Evolutionary conservation across 2,797 vertebrate species (phyloP), one percentile per base, ranked within the genome.

Genomic region (Rallus crepitans): DNA sequence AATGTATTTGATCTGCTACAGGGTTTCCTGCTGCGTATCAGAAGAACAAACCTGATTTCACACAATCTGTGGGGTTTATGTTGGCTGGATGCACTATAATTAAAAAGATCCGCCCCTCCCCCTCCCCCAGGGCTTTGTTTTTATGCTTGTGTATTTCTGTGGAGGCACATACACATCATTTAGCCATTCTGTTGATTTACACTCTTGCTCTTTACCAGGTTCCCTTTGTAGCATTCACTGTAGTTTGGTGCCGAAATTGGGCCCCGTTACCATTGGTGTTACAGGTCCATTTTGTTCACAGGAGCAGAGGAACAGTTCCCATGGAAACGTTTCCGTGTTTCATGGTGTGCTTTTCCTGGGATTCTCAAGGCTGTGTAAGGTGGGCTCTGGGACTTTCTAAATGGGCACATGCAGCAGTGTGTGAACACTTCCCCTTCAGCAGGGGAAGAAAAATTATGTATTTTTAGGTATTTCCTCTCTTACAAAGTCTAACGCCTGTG

Each of bases 1-100:
- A 86, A 96, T n/a, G 5, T 25, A 60, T 94, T 87, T 97, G 95
- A 95, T 97, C 88, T 96, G 90, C 85, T 92, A 90, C 90, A 93
- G 71, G 52, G 80, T 70, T 95, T 96, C 93, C 94, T 94, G 93
- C 95, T 84, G 95, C 0, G 11, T 48, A 89, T 72, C 89, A 94
- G 90, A 94, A 85, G 82, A 91, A 73, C 80, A 95, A 91, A 64
- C 71, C 64, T 84, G 91, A 84, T 87, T 97, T 94, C 88, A 87
- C 83, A 87, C 60, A 70, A 9, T 90, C 80, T 78, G 31, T 19
- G 35, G 55, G 60, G 82, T 82, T 96, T 94, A 66, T 37, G 27
- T 64, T 90, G 82, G 85, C 88, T 96, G 70, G 15, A 94, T 82
- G 37, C 69, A 60, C 73, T 84, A 50, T 80, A 96, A 94, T 93